phyloP scores from a whole-genome alignment of 2,113 vertebrate genomes.

The Sturnira hondurensis region DNA sequence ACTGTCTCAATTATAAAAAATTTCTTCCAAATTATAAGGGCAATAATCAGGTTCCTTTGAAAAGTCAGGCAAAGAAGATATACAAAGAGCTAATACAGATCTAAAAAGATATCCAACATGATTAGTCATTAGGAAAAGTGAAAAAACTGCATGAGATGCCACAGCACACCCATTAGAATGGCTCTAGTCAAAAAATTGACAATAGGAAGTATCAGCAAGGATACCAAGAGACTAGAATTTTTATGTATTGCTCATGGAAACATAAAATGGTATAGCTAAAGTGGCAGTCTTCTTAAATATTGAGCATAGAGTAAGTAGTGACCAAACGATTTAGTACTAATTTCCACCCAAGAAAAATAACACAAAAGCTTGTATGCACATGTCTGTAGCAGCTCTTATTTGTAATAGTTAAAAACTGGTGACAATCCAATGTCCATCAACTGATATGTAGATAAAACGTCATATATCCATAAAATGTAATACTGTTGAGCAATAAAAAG shows the following conservation, averaged over 20 bases:
- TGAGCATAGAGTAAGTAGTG: neutral
- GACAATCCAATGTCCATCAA: neutral
- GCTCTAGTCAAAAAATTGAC: neutral
- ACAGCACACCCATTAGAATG: neutral
- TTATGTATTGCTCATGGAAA: neutral
- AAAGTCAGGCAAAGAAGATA: neutral
- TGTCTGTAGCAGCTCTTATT: neutral
- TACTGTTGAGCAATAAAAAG: neutral
- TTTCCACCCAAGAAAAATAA: neutral
- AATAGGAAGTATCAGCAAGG: neutral
- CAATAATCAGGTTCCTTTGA: neutral
- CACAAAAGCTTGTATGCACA: neutral
- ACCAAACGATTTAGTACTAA: neutral
- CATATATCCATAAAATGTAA: neutral
- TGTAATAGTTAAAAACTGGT: neutral
- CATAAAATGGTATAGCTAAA: neutral
- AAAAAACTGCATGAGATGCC: neutral
- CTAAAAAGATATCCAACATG: neutral
- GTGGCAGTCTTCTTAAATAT: neutral
- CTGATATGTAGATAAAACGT: neutral
- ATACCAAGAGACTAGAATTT: neutral
- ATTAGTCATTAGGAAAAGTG: neutral
- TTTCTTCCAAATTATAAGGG: neutral
- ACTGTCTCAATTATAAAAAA: neutral
- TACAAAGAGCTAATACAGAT: neutral